Evolutionary conservation across 2,888 invertebrate genomes (phyloP), one percentile per base, ranked within the genome.

Genomic region (Listrodromus nycthemerus): DNA sequence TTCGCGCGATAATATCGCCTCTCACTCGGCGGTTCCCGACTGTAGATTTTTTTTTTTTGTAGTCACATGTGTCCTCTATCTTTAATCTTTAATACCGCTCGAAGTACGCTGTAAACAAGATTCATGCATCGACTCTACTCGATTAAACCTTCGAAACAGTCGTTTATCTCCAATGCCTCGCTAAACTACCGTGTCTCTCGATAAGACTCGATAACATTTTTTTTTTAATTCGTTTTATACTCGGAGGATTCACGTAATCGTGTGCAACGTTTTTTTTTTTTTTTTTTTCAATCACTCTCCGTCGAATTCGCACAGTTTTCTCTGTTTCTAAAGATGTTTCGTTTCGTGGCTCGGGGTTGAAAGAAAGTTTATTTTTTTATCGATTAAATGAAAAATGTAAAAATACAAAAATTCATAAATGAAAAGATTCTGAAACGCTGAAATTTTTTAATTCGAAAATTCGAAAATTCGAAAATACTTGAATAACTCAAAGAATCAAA

Each of bases 101-200:
- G 55, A 21, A 55, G 24, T 55, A 55, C 24, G 21, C 24, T 55
- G 55, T 55, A 55, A 55, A 55, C 55, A 55, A 21, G 55, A 55
- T 55, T 24, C 21, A 24, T 55, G 55, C 55, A 55, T 55, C 24
- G 24, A 55, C 10, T 21, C 21, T 21, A 24, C 55, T 55, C 24
- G 55, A 55, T 55, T 55, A 55, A 55, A 55, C 21, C 55, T 55
- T 55, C 24, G 55, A 55, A 55, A 55, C 55, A 4, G 55, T 55
- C 55, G 24, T 24, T 55, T 21, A 55, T 24, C 55, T 55, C 4
- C 24, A 21, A 55, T 55, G 55, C 24, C 21, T 10, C 55, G 55
- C 24, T 24, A 13, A 55, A 55, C 10, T 24, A 55, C 55, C 55
- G 55, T 55, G 24, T 24, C 55, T 55, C 13, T 4, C 6, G 55